Base-by-base conservation (phyloP, 2,888 invertebrate genomes). In the Liposcelis brunnea region DNA sequence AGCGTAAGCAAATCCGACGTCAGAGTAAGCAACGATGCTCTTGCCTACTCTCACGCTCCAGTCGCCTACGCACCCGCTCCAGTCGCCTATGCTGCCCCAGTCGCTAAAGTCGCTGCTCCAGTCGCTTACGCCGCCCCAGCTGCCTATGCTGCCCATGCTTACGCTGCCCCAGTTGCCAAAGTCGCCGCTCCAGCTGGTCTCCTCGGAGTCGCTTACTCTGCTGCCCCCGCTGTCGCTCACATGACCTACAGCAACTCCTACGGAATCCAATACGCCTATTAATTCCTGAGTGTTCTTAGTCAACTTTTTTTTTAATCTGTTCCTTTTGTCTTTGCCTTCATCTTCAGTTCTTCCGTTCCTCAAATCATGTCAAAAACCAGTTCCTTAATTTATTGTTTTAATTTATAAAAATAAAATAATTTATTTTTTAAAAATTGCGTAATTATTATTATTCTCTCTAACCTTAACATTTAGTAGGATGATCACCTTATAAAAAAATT, bases 81-180 rank as follows among this genome's bases (percentile, higher is more conserved):
- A 47, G 48, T 47, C 43, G 47, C 45, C 47, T 36, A 51, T 26
- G 48, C 49, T 35, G 46, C 48, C 42, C 38, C 42, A 18, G 45
- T 36, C 33, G 46, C 40, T 38, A 45, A 49, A 45, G 49, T 48
- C 44, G 47, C 46, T 38, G 44, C 43, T 42, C 48, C 49, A 10
- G 43, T 37, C 43, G 50, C 46, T 38, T 48, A 45, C 33, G 43
- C 49, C 42, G 47, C 43, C 38, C 36, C 48, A 38, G 49, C 47
- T 44, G 47, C 47, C 42, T 51, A 47, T 46, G 49, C 50, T 36
- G 52, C 50, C 40, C 45, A 48, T 47, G 42, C 32, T 11, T 34
- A 36, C 42, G 59, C 62, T 31, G 55, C 58, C 50, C 55, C 58
- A 47, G 26, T 26, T 6, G 26, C 26, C 8, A 26, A 26, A 26